Base-by-base conservation (phyloP, 2,113 vertebrate species). In the Cichladusa arquata region DNA sequence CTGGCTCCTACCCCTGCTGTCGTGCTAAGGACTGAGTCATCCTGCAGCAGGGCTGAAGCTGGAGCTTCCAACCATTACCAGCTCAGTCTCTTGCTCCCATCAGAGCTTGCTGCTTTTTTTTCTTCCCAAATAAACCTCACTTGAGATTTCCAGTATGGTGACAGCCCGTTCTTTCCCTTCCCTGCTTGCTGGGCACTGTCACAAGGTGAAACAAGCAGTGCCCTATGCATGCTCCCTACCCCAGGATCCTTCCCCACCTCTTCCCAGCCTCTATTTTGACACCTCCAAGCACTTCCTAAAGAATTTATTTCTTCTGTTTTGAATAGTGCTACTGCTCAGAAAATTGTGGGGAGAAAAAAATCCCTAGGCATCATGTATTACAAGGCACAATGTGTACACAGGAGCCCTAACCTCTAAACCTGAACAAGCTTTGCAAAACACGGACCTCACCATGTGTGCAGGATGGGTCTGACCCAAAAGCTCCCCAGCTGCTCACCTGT, bases 41-140 rank as follows among this genome's bases (percentile, higher is more conserved):
- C 90, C 88, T 90, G 90, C 90, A 95, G 95, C 90, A 92, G 58
- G 71, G 65, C 78, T 93, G 34, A 47, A 81, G 94, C 92, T 86
- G 58, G 42, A 88, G 86, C 88, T 94, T 67, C 66, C 42, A 93
- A 2, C 42, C n/a, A 86, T 60, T 77, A 81, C 28, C 2, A 0
- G 44, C 88, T 92, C 83, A 42, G 20, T 34, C 80, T 77, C 71
- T 81, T 88, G 72, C 13, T 90, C 62, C 70, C 23, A 15, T 50
- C 62, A 70, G 50, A 96, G 79, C 45, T 69, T 61, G 54, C 50
- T 93, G 86, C 42, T 70, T 80, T 50, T 69, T 81, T 87, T 78
- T 51, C 48, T 89, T 12, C 48, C 23, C 19, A 62, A 92, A 70
- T 24, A 86, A 92, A 77, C 45, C 34, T 77, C 50, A 34, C 38